phyloP scores from a whole-genome alignment of 2,113 vertebrate genomes.

The Brachypteracias leptosomus region DNA sequence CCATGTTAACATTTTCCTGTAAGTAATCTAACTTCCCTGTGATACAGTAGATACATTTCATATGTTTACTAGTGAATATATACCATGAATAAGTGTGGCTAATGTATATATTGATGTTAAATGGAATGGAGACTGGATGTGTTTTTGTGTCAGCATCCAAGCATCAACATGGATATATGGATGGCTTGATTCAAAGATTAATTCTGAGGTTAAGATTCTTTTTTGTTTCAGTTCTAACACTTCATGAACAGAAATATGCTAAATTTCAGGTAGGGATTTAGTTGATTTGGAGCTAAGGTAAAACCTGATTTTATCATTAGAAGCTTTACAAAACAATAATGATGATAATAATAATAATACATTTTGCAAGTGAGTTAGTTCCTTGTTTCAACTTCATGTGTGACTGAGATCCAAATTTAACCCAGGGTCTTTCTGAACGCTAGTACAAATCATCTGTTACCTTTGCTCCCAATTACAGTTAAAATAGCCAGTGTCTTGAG shows the following conservation, averaged over 20 bases:
- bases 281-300: slow-evolving; percentile 12
- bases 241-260: not conserved
- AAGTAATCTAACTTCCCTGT: not conserved
- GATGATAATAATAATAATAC: not conserved
- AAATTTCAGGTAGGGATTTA: not conserved
- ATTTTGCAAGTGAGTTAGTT: not conserved
- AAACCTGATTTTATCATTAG: not conserved
- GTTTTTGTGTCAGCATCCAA: not conserved
- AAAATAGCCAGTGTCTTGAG: slow-evolving; percentile 22
- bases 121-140: slow-evolving; percentile 14
- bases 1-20: not conserved
- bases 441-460: slow-evolving; percentile 25
- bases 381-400: not conserved
- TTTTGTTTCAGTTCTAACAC: not conserved
- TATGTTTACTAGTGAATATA: not conserved
- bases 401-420: slow-evolving; percentile 24
- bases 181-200: not conserved
- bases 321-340: not conserved
- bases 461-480: slow-evolving; percentile 52
- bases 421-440: not conserved
- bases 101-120: not conserved
- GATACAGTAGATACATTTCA: not conserved
- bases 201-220: not conserved
- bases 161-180: not conserved
- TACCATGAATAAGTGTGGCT: not conserved